Evolutionary conservation across 1,140 invertebrate species (phyloP).

Genomic region (Ooceraea biroi): DNA sequence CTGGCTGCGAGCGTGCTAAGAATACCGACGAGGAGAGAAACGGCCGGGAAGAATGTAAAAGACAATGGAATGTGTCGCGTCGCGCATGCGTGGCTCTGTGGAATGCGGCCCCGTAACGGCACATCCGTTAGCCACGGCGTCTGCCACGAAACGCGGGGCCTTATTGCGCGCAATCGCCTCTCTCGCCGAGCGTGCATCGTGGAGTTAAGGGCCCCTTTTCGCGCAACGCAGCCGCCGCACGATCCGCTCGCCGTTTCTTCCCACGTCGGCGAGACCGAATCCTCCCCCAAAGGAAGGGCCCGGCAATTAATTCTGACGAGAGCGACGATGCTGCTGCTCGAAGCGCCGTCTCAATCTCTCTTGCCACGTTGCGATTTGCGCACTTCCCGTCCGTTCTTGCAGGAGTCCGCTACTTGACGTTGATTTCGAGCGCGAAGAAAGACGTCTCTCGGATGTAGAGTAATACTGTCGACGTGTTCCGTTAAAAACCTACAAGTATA

Average conservation of each 20-base stretch:
- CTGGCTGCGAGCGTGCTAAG: constrained; percentile 73
- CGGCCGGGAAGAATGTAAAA: constrained; percentile 81
- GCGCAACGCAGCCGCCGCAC: constrained; percentile 14
- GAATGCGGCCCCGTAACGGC: constrained; percentile 85
- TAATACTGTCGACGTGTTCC: background rate
- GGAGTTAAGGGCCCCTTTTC: constrained; percentile 38
- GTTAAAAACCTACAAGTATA: background rate
- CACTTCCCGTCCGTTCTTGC: background rate
- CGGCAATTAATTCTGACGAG: background rate
- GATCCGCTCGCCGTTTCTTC: constrained; percentile 32
- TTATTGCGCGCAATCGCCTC: constrained; percentile 74
- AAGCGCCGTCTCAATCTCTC: background rate
- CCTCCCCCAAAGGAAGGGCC: background rate
- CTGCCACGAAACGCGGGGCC: constrained; percentile 76
- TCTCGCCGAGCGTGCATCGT: constrained; percentile 34
- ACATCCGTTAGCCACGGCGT: constrained; percentile 83
- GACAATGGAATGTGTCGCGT: constrained; percentile 84
- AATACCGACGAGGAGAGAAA: constrained; percentile 78
- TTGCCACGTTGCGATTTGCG: background rate
- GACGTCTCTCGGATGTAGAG: background rate
- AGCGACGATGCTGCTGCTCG: background rate
- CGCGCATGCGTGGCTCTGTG: constrained; percentile 82
- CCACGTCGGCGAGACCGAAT: background rate
- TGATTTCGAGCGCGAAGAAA: background rate
- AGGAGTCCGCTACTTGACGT: background rate